These are phyloP conservation scores for Nasonia oneida DNA, from an alignment of 2,888 invertebrate genomes.

Conservation along the genomic window DNA sequence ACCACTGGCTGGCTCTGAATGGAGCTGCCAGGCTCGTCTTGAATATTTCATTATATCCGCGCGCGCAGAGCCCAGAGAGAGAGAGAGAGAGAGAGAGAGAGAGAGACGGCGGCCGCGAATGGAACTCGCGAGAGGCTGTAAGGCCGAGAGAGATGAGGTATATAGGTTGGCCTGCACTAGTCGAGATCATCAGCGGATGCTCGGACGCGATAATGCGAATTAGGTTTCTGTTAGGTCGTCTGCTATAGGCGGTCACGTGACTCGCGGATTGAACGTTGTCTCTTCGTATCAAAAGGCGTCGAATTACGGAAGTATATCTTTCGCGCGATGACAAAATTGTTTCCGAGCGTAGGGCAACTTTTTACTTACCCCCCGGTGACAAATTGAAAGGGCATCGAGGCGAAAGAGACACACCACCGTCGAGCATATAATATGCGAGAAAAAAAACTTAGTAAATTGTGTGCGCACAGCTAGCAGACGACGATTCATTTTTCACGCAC, in stretches of 20 bases:
- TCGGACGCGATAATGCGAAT: conserved; percentile 10
- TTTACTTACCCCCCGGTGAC: no score
- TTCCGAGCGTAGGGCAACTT: no score
- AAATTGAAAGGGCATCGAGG: no score
- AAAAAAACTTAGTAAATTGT: not conserved
- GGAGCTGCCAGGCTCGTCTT: conserved; percentile 17
- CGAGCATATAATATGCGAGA: not conserved
- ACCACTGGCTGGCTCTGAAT: conserved; percentile 6
- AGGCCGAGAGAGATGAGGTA: not conserved
- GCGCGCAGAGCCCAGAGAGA: not conserved
- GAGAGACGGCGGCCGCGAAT: not conserved
- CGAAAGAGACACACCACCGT: no score
- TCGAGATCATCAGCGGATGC: not conserved
- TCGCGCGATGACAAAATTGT: no score
- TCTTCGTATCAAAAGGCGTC: no score
- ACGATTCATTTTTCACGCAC: not conserved
- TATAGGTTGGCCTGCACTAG: not conserved
- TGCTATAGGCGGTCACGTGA: no score
- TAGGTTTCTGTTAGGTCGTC: no score
- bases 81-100: not conserved
- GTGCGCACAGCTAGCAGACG: not conserved
- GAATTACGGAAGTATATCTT: no score
- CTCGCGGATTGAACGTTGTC: no score
- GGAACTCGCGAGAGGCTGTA: no score
- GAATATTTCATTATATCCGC: conserved; percentile 25